Conservation (phyloP, 2,888 invertebrate genomes). For the Drosophila picticornis region DNA sequence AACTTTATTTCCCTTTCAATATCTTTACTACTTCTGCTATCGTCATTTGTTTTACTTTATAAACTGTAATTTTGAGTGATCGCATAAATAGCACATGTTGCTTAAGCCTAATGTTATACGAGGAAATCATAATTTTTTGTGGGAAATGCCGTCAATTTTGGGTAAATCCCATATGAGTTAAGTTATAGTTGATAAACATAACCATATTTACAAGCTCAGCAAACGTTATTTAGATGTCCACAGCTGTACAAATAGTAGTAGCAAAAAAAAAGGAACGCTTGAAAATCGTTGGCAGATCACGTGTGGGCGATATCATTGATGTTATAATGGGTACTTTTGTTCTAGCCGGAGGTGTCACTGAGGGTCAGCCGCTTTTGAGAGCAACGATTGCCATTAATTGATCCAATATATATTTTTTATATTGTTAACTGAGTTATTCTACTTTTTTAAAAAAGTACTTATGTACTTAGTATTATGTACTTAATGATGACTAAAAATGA, state of each 20-base stretch:
- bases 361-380: slow-evolving; percentile 58
- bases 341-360: slow-evolving; percentile 54
- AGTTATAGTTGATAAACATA: not conserved
- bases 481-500: slow-evolving; percentile 39
- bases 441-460: not conserved
- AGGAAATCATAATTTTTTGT: not conserved
- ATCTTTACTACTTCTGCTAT: not conserved
- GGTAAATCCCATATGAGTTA: not conserved
- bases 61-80: not conserved
- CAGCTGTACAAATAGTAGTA: not conserved
- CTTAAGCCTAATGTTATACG: not conserved
- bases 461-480: slow-evolving; percentile 11
- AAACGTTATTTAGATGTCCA: not conserved
- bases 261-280: slow-evolving; percentile 14
- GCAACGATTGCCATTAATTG: slow-evolving; percentile 60
- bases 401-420: slow-evolving; percentile 15
- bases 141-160: not conserved
- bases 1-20: not conserved
- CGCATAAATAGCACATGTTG: not conserved
- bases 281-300: slow-evolving; percentile 36
- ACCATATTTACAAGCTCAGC: not conserved
- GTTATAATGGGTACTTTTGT: slow-evolving; percentile 14
- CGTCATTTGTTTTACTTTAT: not conserved
- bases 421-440: not conserved
- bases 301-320: slow-evolving; percentile 65